phyloP scores from a whole-genome alignment of 2,113 vertebrate species.

The Cromileptes altivelis region DNA sequence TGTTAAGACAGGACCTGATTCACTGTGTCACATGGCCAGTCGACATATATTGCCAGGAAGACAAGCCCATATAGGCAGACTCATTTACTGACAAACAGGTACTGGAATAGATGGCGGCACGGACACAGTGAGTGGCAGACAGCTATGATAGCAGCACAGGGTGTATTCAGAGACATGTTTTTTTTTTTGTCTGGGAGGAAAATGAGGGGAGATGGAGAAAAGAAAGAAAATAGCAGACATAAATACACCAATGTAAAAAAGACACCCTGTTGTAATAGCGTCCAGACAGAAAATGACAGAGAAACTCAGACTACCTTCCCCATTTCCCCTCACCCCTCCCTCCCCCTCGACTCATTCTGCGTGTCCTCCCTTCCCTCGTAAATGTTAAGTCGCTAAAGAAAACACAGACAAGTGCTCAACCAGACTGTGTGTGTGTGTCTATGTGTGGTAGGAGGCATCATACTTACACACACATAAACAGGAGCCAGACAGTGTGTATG shows the following conservation, averaged over 20 bases:
- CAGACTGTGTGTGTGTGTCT: slow-evolving; percentile 31
- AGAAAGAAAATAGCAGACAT: slow-evolving; percentile 4
- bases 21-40: not conserved
- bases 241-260: slow-evolving; percentile 31
- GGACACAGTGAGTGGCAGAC: not conserved
- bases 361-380: slow-evolving; percentile 28
- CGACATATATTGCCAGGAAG: not conserved
- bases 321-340: not conserved
- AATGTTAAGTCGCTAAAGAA: slow-evolving; percentile 63
- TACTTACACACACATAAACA: slow-evolving; percentile 30
- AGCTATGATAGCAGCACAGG: not conserved
- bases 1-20: not conserved
- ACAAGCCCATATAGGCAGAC: not conserved
- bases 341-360: not conserved
- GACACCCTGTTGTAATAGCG: slow-evolving; percentile 21
- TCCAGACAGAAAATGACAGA: slow-evolving; percentile 64
- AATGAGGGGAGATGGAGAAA: slow-evolving; percentile 21
- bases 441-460: not conserved
- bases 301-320: slow-evolving; percentile 35
- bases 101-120: slow-evolving; percentile 1
- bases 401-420: slow-evolving; percentile 55
- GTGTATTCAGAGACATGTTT: not conserved
- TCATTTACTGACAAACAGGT: slow-evolving; percentile 9
- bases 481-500: slow-evolving; percentile 73
- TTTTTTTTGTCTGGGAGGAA: slow-evolving; percentile 40